Percentiles rank a stretch among this genome's conserved stretches.
Evolutionary conservation across 1,140 invertebrate genomes (phyloP).

Genomic region (Melipona quadrifasciata): DNA sequence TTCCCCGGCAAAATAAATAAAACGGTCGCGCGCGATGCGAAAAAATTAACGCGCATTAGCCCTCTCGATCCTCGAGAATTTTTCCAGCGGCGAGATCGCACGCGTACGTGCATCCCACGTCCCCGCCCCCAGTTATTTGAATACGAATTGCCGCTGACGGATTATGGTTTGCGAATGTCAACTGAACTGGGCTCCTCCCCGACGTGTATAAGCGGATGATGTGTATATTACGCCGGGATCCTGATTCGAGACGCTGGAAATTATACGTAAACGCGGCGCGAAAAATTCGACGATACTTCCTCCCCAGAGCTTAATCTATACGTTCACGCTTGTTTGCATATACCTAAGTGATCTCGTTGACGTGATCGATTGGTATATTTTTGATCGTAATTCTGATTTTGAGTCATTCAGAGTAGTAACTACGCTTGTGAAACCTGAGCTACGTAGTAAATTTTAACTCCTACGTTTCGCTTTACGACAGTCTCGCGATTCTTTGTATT

Average conservation of each 20-base stretch:
- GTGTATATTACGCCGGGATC: conserved; percentile 8
- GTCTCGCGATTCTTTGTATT: too few relatives aligned
- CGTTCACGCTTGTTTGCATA: too few relatives aligned
- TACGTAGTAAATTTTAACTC: too few relatives aligned
- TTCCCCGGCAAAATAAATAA: not conserved
- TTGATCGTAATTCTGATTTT: too few relatives aligned
- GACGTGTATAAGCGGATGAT: not conserved
- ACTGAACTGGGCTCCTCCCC: not conserved
- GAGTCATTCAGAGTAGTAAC: too few relatives aligned
- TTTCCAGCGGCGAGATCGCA: not conserved
- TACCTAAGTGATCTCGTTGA: too few relatives aligned
- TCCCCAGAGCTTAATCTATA: too few relatives aligned
- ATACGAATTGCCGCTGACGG: conserved; percentile 10
- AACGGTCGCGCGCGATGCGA: not conserved
- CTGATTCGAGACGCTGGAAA: not conserved
- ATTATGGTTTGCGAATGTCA: conserved; percentile 19
- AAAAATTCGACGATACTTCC: not conserved
- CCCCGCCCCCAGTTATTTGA: not conserved
- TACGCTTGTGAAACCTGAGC: too few relatives aligned
- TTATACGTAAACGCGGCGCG: conserved; percentile 4
- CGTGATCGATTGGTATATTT: too few relatives aligned
- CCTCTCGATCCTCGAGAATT: not conserved
- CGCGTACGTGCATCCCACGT: not conserved
- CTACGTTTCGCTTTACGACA: too few relatives aligned
- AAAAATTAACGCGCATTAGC: conserved; percentile 29